phyloP scores from a whole-genome alignment of 2,888 invertebrate genomes.

The Andrena dorsata region DNA sequence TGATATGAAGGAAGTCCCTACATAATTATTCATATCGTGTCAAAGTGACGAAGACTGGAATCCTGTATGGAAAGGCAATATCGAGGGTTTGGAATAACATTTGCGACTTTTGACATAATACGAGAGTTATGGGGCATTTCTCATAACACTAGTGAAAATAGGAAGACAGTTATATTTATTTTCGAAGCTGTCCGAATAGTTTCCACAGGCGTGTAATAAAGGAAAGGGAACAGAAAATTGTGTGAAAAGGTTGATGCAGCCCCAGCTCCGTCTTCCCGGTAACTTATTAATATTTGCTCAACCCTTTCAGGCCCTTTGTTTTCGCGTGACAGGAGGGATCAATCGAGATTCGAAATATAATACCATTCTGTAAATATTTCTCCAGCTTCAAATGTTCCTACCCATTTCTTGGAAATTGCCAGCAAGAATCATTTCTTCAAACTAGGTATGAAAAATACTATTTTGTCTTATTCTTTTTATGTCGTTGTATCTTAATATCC shows the following conservation, averaged over 20 bases:
- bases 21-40: background rate
- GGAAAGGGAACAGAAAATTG: constrained; percentile 22
- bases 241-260: constrained; percentile 26
- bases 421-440: too few species aligned
- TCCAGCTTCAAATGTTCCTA: background rate
- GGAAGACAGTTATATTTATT: background rate
- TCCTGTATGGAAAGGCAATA: background rate
- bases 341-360: constrained; percentile 19
- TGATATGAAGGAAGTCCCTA: too few species aligned
- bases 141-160: constrained; percentile 4
- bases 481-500: too few species aligned
- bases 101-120: background rate
- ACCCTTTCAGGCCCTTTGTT: constrained; percentile 44
- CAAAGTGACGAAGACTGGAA: background rate
- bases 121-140: background rate
- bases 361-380: constrained; percentile 7
- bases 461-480: too few species aligned
- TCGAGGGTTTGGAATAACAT: background rate
- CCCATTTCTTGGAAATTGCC: background rate
- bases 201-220: constrained; percentile 8
- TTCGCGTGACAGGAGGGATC: background rate
- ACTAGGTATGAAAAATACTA: too few species aligned
- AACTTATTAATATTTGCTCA: constrained; percentile 73
- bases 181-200: background rate
- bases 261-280: constrained; percentile 1